Percentiles rank a stretch among this genome's conserved stretches.
Evolutionary conservation across 2,888 invertebrate species (phyloP).

Genomic region (Neocrepidodera transversa): DNA sequence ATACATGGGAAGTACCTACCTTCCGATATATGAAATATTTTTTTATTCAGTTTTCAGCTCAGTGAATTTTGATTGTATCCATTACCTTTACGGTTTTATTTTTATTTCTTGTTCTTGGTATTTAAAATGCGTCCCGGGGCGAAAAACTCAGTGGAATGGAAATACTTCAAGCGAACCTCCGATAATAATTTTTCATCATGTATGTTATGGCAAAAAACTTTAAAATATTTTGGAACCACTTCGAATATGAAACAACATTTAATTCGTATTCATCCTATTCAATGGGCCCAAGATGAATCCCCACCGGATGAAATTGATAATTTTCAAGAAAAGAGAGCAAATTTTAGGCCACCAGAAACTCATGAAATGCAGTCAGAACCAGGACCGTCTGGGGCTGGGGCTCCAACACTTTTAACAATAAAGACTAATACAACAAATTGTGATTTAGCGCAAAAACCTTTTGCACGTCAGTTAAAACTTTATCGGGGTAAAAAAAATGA

Average conservation of each 20-base stretch:
- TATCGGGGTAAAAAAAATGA: neutral
- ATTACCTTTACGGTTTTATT: too few relatives aligned
- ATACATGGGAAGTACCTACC: too few relatives aligned
- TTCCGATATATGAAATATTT: too few relatives aligned
- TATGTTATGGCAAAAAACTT: conserved; percentile 26
- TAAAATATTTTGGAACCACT: conserved; percentile 31
- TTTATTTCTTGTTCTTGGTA: too few relatives aligned
- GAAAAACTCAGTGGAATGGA: neutral
- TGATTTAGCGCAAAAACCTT: neutral
- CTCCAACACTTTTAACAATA: neutral
- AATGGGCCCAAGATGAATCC: neutral
- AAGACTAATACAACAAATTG: neutral
- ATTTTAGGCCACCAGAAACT: neutral
- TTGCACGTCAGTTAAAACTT: conserved; percentile 7
- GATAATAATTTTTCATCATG: conserved; percentile 2
- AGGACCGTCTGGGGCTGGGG: neutral
- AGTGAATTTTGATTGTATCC: too few relatives aligned
- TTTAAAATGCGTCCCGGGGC: neutral
- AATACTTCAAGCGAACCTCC: neutral
- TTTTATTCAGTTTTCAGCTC: too few relatives aligned
- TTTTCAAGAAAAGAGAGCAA: neutral
- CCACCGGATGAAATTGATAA: neutral
- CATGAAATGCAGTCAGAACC: conserved; percentile 1
- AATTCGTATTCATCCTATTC: conserved; percentile 19
- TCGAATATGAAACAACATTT: conserved; percentile 36